phyloP scores from a whole-genome alignment of 2,113 vertebrate genomes.

The Hemiprocne comata region DNA sequence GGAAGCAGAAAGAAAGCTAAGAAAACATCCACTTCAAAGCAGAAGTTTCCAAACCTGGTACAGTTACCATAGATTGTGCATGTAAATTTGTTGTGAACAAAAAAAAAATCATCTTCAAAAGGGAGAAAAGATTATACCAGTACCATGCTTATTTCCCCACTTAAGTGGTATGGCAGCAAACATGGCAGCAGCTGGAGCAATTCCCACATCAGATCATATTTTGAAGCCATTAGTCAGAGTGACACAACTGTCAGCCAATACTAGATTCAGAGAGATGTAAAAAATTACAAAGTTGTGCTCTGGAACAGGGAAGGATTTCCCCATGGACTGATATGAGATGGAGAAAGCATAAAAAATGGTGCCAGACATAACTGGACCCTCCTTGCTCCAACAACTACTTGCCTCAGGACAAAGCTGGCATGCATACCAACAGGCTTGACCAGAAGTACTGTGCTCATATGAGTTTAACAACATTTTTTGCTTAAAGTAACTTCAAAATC shows the following conservation, averaged over 20 bases:
- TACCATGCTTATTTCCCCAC: not conserved
- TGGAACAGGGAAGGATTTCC: not conserved
- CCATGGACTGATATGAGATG: not conserved
- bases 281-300: not conserved
- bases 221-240: not conserved
- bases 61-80: not conserved
- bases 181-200: not conserved
- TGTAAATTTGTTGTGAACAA: not conserved
- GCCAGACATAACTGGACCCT: not conserved
- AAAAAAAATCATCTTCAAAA: not conserved
- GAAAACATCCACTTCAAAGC: not conserved
- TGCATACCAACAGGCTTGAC: not conserved
- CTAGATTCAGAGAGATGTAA: not conserved
- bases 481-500: not conserved
- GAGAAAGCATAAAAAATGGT: not conserved
- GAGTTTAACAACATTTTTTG: not conserved
- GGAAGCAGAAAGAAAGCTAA: not conserved
- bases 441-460: fast-evolving
- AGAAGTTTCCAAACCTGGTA: not conserved
- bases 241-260: not conserved
- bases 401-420: not conserved
- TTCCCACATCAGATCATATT: not conserved
- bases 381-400: not conserved
- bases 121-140: not conserved
- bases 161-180: not conserved